These are phyloP conservation scores for Hirtodrosophila duncani DNA, from an alignment of 2,888 invertebrate genomes.

Conservation along the genomic window DNA sequence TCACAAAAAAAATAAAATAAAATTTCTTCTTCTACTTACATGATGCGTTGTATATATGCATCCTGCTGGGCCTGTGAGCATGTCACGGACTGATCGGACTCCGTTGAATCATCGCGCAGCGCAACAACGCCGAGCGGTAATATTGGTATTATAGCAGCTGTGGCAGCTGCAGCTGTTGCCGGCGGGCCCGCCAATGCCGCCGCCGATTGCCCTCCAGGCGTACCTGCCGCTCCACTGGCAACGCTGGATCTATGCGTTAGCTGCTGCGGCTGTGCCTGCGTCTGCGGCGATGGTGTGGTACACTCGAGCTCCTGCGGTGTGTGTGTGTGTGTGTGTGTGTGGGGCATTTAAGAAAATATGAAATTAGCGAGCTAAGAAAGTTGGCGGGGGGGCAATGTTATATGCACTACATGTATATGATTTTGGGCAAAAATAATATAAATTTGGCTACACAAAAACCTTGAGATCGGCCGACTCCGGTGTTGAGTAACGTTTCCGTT, in stretches of 20 bases:
- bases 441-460: slow-evolving; percentile 56
- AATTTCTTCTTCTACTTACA: slow-evolving; percentile 68
- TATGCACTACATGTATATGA: no score
- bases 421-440: no score
- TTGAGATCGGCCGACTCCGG: slow-evolving; percentile 73
- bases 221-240: slow-evolving; percentile 59
- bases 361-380: slow-evolving; percentile 1
- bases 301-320: slow-evolving; percentile 74
- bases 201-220: slow-evolving; percentile 53
- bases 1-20: background rate
- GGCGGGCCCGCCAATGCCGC: slow-evolving; percentile 78
- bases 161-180: slow-evolving; percentile 79
- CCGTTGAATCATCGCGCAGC: slow-evolving; percentile 79
- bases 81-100: slow-evolving; percentile 78
- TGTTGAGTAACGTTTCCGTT: slow-evolving; percentile 75
- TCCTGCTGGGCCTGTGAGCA: slow-evolving; percentile 77
- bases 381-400: no score
- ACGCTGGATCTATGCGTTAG: no score
- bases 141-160: slow-evolving; percentile 79
- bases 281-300: slow-evolving; percentile 77
- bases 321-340: no score
- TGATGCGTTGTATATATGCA: slow-evolving; percentile 78
- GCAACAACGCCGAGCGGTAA: slow-evolving; percentile 78
- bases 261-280: slow-evolving; percentile 34
- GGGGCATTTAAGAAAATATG: background rate